These are phyloP conservation scores for Drosophila carrolli DNA, from an alignment of 1,140 invertebrate genomes.

Conservation along the genomic window DNA sequence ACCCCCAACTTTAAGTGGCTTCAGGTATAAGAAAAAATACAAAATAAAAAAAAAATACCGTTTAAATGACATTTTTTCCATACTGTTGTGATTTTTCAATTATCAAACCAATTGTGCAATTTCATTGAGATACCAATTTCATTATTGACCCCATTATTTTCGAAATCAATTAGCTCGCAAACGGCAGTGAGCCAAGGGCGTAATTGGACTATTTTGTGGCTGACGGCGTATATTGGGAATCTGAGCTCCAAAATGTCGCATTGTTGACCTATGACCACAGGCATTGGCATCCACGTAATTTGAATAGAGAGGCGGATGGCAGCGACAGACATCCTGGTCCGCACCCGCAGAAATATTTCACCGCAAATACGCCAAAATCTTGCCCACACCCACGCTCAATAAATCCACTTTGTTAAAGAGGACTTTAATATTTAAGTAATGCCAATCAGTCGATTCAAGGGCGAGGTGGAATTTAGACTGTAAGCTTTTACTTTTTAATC, in stretches of 20 bases:
- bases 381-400: slow-evolving; percentile 6
- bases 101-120: slow-evolving; percentile 13
- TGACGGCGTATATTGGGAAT: slow-evolving; percentile 38
- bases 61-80: slow-evolving; percentile 4
- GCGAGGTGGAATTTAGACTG: not conserved
- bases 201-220: slow-evolving; percentile 58
- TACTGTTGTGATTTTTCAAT: slow-evolving; percentile 10
- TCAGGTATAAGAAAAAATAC: not conserved
- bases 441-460: slow-evolving; percentile 12
- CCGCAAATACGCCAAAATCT: slow-evolving; percentile 7
- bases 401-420: slow-evolving; percentile 3
- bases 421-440: slow-evolving; percentile 23
- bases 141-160: slow-evolving; percentile 32
- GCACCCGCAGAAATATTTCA: slow-evolving; percentile 25
- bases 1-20: not conserved
- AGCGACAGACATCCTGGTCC: slow-evolving; percentile 9
- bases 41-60: not conserved
- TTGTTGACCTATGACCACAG: slow-evolving; percentile 44
- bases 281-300: slow-evolving; percentile 10
- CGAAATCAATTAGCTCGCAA: slow-evolving; percentile 47
- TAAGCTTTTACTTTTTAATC: slow-evolving; percentile 9
- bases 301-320: slow-evolving; percentile 3
- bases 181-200: slow-evolving; percentile 19
- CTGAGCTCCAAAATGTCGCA: slow-evolving; percentile 44
- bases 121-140: slow-evolving; percentile 19